Evolutionary conservation across 92 coral and sea anemone species (phyloP).

Genomic region (Zoanthus gigantus): DNA sequence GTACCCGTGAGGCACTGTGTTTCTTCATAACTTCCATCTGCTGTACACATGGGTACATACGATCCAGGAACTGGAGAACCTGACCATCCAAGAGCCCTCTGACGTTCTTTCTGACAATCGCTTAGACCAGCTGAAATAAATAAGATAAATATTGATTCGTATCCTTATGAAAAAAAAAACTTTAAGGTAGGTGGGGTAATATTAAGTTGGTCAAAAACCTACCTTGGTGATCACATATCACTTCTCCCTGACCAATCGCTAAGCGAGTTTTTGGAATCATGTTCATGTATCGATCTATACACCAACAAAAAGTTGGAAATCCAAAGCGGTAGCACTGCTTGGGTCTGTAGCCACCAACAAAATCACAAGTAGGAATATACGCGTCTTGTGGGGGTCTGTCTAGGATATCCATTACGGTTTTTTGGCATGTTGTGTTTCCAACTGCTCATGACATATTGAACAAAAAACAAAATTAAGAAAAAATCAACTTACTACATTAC

Average conservation of each 20-base stretch:
- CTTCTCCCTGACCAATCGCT: slow-evolving; percentile 22
- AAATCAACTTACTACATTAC: too few species aligned
- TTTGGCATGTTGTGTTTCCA: slow-evolving; percentile 79
- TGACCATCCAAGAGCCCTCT: slow-evolving; percentile 72
- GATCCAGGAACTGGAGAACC: slow-evolving; percentile 78
- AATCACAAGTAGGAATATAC: slow-evolving; percentile 58
- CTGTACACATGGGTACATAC: slow-evolving; percentile 84
- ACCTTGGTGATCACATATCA: slow-evolving; percentile 65
- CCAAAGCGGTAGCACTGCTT: slow-evolving; percentile 73
- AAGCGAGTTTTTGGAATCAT: slow-evolving; percentile 78
- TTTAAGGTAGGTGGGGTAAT: too few species aligned
- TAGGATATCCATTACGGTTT: slow-evolving; percentile 42
- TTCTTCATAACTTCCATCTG: slow-evolving; percentile 75
- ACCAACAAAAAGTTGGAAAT: slow-evolving; percentile 76
- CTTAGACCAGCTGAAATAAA: slow-evolving; percentile 73
- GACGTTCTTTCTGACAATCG: slow-evolving; percentile 82
- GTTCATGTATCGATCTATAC: slow-evolving; percentile 82
- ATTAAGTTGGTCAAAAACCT: not conserved
- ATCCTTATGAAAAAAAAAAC: too few species aligned
- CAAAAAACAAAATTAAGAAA: not conserved
- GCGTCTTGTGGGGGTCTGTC: slow-evolving; percentile 6
- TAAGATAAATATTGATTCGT: not conserved
- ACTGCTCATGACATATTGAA: slow-evolving; percentile 39
- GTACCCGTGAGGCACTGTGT: slow-evolving; percentile 84
- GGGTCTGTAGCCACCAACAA: slow-evolving; percentile 73